These are phyloP conservation scores for Xenotilapia flavipinnis DNA, from an alignment of 2,113 vertebrate genomes.

Conservation along the genomic window DNA sequence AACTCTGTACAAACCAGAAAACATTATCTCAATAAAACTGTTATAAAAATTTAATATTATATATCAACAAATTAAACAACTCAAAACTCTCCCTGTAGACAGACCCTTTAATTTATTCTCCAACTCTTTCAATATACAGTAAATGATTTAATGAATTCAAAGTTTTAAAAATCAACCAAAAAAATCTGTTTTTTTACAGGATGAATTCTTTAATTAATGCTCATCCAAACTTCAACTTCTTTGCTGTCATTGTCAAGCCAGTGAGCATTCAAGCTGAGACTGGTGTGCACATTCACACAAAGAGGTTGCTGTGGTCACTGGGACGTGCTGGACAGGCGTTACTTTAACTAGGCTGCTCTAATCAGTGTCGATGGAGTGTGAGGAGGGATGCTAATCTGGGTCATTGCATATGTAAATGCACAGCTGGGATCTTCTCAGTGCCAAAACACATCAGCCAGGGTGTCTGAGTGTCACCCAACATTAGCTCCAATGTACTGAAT, in stretches of 20 bases:
- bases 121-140: not conserved
- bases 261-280: not conserved
- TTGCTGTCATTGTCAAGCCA: conserved; percentile 11
- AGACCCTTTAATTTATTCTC: not conserved
- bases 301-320: conserved; percentile 11
- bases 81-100: not conserved
- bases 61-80: not conserved
- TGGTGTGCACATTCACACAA: not conserved
- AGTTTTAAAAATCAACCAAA: not conserved
- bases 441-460: conserved; percentile 75
- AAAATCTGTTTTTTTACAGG: not conserved
- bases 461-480: conserved; percentile 69
- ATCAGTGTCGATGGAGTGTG: conserved; percentile 81
- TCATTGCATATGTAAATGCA: conserved; percentile 89
- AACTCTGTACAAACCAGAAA: not conserved
- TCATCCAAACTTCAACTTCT: conserved; percentile 3
- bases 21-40: not conserved
- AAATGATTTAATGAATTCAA: not conserved
- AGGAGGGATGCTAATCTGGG: conserved; percentile 83
- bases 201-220: not conserved
- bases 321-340: conserved; percentile 10
- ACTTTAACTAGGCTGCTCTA: conserved; percentile 65
- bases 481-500: conserved; percentile 63
- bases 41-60: not conserved
- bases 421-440: conserved; percentile 78